These are phyloP conservation scores for Hymenochirus boettgeri DNA, from an alignment of 2,113 vertebrate genomes.

Conservation along the genomic window DNA sequence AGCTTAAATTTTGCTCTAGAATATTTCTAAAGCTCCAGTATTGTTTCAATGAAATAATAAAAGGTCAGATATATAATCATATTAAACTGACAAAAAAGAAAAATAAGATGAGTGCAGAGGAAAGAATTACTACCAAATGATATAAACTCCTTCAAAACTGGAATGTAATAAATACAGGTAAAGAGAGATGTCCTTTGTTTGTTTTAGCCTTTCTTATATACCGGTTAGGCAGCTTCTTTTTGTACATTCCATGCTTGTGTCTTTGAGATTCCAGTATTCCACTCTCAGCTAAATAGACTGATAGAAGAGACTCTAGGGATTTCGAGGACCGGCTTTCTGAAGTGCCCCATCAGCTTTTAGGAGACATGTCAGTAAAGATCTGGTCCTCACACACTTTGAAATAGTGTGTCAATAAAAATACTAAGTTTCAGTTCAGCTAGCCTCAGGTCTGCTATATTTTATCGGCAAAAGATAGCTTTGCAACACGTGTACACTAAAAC, in stretches of 20 bases:
- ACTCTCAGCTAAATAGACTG: slow-evolving; percentile 33
- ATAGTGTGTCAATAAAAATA: slow-evolving; percentile 31
- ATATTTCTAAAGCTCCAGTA: too few species aligned
- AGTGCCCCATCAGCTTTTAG: slow-evolving; percentile 39
- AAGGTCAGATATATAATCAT: too few species aligned
- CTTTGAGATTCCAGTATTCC: slow-evolving; percentile 22
- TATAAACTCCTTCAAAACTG: background rate
- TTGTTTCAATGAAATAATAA: too few species aligned
- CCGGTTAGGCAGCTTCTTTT: slow-evolving; percentile 7
- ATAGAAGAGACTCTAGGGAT: slow-evolving; percentile 30
- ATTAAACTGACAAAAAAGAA: too few species aligned
- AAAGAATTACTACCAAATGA: background rate
- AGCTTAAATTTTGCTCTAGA: too few species aligned
- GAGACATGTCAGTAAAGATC: slow-evolving; percentile 33
- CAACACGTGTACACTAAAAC: slow-evolving; percentile 13
- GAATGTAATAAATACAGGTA: background rate
- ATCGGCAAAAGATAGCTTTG: background rate
- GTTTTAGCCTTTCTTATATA: slow-evolving; percentile 6
- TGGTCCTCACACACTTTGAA: slow-evolving; percentile 28
- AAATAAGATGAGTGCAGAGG: too few species aligned
- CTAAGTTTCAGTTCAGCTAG: slow-evolving; percentile 9
- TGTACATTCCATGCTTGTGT: slow-evolving; percentile 21
- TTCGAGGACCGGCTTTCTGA: slow-evolving; percentile 27
- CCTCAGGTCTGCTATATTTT: slow-evolving; percentile 17
- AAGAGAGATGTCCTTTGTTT: background rate